Evolutionary conservation across 2,888 invertebrate species (phyloP), one percentile per base, ranked within the genome.

Genomic region (Caenorhabditis panamensis): DNA sequence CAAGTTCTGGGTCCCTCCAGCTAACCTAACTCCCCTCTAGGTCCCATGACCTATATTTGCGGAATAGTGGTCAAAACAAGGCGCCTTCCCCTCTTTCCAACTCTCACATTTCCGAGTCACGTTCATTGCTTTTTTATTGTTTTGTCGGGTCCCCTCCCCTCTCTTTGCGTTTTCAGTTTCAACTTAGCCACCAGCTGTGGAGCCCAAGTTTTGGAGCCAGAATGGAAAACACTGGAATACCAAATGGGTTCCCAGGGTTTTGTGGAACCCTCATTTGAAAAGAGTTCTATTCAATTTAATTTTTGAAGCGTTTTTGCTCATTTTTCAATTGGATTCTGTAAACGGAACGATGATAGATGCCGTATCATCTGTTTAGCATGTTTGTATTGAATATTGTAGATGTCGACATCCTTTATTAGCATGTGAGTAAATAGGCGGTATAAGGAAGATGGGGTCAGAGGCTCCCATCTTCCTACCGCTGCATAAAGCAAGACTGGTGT

Each of bases 151-250:
- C n/a, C 3, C 9, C 24, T 3, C 24, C 22, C 24, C 59, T 22
- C 9, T 28, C 31, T 63, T 28, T 28, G 28, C 1, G 44, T 18
- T 49, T 63, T 51, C 61, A 53, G 26, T 26, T 13, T 22, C 53
- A 6, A 53, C 16, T 31, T 58, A 5, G 28, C 54, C 22, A 4
- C 13, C 18, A 3, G 18, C 44, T 18, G 44, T 44, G 44, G n/a
- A n/a, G 18, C 41, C 18, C 31, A 31, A 31, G 31, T 31, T 26
- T 53, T 24, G 1, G 13, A 13, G 53, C 53, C 26, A 3, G 5
- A 53, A 22, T 20, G 8, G 36, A 58, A 58, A 58, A 58, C 36
- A 58, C 9, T 58, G 37, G 58, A 58, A 58, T 58, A 36, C 36
- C 18, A 58, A 58, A 58, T 58, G 37, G 2, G 26, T 16, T 41